phyloP scores from a whole-genome alignment of 2,888 invertebrate genomes.

The Drosophila incognita region DNA sequence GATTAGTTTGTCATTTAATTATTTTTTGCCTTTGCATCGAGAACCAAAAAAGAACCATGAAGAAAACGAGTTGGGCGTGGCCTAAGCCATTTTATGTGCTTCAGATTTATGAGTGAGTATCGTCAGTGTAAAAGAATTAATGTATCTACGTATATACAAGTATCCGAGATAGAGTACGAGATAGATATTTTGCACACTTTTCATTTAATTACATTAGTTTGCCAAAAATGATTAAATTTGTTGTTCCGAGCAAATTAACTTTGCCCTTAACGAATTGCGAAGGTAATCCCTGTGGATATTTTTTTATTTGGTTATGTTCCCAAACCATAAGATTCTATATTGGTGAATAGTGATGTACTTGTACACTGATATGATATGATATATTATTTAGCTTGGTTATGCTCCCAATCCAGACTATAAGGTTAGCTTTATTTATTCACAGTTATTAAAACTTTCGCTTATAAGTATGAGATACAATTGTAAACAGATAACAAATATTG shows the following conservation, averaged over 20 bases:
- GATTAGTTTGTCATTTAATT: slow-evolving; percentile 85
- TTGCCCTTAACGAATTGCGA: slow-evolving; percentile 36
- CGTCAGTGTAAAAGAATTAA: slow-evolving; percentile 7
- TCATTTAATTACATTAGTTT: slow-evolving; percentile 78
- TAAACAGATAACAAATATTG: neutral
- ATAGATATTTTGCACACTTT: slow-evolving; percentile 49
- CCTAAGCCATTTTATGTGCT: slow-evolving; percentile 12
- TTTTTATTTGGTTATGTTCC: slow-evolving; percentile 45
- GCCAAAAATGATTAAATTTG: slow-evolving; percentile 73
- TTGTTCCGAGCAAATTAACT: slow-evolving; percentile 42
- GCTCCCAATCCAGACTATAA: neutral
- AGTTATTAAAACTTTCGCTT: neutral
- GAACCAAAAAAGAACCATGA: slow-evolving; percentile 12
- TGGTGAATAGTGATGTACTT: slow-evolving; percentile 24
- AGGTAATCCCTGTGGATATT: slow-evolving; percentile 65
- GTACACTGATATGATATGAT: slow-evolving; percentile 27
- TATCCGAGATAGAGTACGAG: neutral
- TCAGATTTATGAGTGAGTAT: slow-evolving; percentile 20
- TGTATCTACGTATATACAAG: slow-evolving; percentile 7
- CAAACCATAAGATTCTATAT: neutral
- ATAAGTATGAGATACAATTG: neutral
- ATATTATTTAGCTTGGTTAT: slow-evolving; percentile 52
- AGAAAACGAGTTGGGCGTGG: slow-evolving; percentile 22
- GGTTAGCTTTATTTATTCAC: neutral
- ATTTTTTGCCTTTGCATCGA: slow-evolving; percentile 69